phyloP scores from a whole-genome alignment of 2,888 invertebrate species.

The Acronicta aceris region DNA sequence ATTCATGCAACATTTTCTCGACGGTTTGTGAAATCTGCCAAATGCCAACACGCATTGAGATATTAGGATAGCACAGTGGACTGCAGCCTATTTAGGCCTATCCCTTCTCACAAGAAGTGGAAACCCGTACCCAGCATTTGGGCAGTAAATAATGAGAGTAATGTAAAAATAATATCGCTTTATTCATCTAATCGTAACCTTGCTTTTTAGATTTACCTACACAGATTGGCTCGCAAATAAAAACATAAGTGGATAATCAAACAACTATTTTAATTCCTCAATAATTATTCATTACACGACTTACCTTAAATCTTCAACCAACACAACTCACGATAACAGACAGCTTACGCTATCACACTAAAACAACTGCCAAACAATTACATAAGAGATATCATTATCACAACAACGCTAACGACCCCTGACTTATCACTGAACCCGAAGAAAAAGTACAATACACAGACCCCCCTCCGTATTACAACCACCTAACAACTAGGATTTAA shows the following conservation, averaged over 20 bases:
- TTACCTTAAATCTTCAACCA: constrained; percentile 20
- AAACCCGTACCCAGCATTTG: no score
- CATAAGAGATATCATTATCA: constrained; percentile 60
- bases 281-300: constrained; percentile 13
- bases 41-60: no score
- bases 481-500: neutral
- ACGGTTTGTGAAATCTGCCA: no score
- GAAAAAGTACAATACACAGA: constrained; percentile 6
- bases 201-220: no score
- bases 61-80: no score
- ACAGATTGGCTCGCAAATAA: no score
- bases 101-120: no score
- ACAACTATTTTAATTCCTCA: neutral
- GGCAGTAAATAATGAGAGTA: no score
- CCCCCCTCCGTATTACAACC: neutral
- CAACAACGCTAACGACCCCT: constrained; percentile 73
- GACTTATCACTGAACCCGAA: constrained; percentile 35
- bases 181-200: no score
- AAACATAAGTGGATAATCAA: neutral
- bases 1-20: no score
- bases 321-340: constrained; percentile 6
- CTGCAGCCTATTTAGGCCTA: no score
- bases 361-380: constrained; percentile 38
- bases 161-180: no score
- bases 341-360: constrained; percentile 15